Evolutionary conservation across 2,888 invertebrate species (phyloP).

Genomic region (Deilephila porcellus): DNA sequence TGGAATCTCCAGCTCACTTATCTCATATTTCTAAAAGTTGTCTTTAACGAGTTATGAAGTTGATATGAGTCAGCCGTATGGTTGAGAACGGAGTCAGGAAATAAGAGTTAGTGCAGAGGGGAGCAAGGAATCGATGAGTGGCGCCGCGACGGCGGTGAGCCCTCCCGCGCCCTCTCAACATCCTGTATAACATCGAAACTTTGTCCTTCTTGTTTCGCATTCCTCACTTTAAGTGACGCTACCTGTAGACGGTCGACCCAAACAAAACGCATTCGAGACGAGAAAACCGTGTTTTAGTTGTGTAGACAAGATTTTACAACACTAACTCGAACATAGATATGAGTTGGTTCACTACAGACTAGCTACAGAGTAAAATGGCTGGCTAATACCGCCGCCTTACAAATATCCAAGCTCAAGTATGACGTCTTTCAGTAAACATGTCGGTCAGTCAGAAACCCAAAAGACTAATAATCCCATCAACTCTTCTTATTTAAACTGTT

Average conservation of each 20-base stretch:
- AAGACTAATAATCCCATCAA: too few species aligned
- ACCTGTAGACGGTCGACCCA: neutral
- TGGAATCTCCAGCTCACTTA: conserved; percentile 68
- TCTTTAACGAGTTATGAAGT: conserved; percentile 79
- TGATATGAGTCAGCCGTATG: conserved; percentile 74
- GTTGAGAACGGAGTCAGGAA: conserved; percentile 71
- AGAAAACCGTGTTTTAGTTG: neutral
- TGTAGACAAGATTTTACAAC: neutral
- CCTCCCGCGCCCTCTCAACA: conserved; percentile 27
- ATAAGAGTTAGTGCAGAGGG: conserved; percentile 64
- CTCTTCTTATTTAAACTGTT: too few species aligned
- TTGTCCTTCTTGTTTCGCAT: conserved; percentile 38
- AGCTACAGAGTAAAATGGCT: too few species aligned
- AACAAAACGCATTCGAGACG: neutral
- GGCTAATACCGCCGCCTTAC: too few species aligned
- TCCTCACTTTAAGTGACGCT: conserved; percentile 32
- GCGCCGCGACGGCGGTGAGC: conserved; percentile 62
- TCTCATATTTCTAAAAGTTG: conserved; percentile 76
- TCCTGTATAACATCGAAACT: conserved; percentile 39
- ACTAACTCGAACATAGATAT: too few species aligned
- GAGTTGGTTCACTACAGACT: too few species aligned
- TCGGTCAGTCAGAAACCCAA: too few species aligned
- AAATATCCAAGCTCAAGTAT: too few species aligned
- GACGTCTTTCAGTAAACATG: too few species aligned
- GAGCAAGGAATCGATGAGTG: conserved; percentile 63